These are phyloP conservation scores for Rhagium mordax DNA, from an alignment of 2,888 invertebrate species.

Conservation along the genomic window DNA sequence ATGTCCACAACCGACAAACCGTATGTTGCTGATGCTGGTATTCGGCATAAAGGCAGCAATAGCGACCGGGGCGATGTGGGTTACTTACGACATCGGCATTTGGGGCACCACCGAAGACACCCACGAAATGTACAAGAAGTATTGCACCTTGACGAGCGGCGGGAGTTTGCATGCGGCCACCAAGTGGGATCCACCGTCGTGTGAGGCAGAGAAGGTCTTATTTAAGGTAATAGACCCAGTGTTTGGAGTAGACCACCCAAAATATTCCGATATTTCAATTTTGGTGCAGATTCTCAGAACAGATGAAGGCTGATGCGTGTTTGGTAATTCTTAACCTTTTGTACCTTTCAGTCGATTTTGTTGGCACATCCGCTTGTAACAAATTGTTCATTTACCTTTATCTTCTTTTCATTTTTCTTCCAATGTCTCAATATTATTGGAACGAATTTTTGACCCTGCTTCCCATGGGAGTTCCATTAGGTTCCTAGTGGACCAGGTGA, in stretches of 20 bases:
- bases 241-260: neutral
- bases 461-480: too few species aligned
- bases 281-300: too few species aligned
- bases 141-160: constrained; percentile 51
- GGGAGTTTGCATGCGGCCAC: constrained; percentile 40
- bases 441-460: too few species aligned
- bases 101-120: constrained; percentile 69
- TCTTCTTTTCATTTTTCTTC: too few species aligned
- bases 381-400: too few species aligned
- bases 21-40: constrained; percentile 44
- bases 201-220: constrained; percentile 59
- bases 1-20: constrained; percentile 57
- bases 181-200: constrained; percentile 57
- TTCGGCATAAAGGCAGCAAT: constrained; percentile 66
- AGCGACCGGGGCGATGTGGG: constrained; percentile 67
- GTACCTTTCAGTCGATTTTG: too few species aligned
- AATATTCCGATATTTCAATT: neutral
- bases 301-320: too few species aligned
- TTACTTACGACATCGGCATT: constrained; percentile 68
- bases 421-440: too few species aligned
- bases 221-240: constrained; percentile 48
- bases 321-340: too few species aligned
- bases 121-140: constrained; percentile 64
- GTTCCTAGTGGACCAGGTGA: too few species aligned
- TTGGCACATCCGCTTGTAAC: too few species aligned